Base-by-base conservation (phyloP, 2,888 invertebrate species). In the Anodontia alba region DNA sequence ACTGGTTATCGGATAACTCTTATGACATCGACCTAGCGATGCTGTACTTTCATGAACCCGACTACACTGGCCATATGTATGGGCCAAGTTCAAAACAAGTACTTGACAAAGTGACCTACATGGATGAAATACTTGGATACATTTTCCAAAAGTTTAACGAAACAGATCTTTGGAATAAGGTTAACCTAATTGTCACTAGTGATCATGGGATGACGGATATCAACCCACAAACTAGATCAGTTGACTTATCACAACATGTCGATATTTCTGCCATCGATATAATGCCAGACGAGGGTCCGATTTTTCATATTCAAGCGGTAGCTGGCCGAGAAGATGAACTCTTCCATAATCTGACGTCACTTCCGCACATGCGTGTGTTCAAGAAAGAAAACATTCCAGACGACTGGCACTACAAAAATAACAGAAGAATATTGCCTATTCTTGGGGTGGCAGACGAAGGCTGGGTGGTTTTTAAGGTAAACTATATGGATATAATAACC, bases 361-460 rank as follows among this genome's bases (percentile, higher is more conserved):
- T 82, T 7, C 78, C 81, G 15, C 83, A 91, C 74, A 87, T 93
- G 81, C 88, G 76, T 3, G 96, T 96, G 12, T 97, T 96, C 89
- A 95, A 94, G 87, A 96, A 95, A 88, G 94, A 95, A n/a, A 95
- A 96, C 20, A 95, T 96, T 72, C 96, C 96, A 0, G 94, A 95
- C 5, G 87, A 90, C 29, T 97, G 96, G 96, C 96, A 96, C 92
- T 96, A 96, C 87, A 95, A 95, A 73, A 95, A 96, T 84, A 96
- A 96, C 89, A 90, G 94, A 15, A 94, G 97, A 70, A 95, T 96
- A 20, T 96, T 96, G 31, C 96, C 96, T 0, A 96, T 97, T 81
- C 94, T 97, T 71, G 94, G 96, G 0, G 94, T 96, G 42, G 96
- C 96, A 0, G 95, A 96, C 84, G 94, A 95, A 42, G 96, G 96